These are phyloP conservation scores for Bombyx mandarina DNA, from an alignment of 1,140 invertebrate species.

Conservation along the genomic window DNA sequence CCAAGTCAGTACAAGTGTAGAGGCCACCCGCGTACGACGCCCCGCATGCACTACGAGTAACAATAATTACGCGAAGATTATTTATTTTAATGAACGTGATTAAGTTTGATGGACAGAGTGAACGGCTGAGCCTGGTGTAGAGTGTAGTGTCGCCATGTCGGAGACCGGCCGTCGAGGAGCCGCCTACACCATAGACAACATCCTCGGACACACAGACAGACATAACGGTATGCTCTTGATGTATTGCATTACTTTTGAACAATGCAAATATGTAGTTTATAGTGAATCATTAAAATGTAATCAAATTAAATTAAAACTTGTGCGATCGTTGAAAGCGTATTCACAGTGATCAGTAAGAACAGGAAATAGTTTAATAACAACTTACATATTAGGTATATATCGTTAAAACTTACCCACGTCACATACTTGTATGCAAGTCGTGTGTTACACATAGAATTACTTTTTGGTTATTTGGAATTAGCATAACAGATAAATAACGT, in stretches of 20 bases:
- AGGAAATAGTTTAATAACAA: too few relatives aligned
- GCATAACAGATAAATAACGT: too few relatives aligned
- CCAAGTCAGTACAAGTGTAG: neutral
- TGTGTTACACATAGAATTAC: too few relatives aligned
- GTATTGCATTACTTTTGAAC: neutral
- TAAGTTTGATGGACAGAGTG: neutral
- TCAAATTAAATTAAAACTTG: neutral
- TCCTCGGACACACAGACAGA: constrained; percentile 39
- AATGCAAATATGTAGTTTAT: neutral
- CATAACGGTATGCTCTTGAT: constrained; percentile 14
- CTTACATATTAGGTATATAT: too few relatives aligned
- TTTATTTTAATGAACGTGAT: neutral
- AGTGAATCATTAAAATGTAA: neutral
- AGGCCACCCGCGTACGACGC: neutral
- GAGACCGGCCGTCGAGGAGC: constrained; percentile 37
- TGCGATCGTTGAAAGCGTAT: neutral
- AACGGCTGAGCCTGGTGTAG: constrained; percentile 1
- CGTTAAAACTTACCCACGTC: too few relatives aligned
- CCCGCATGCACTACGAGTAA: too few relatives aligned
- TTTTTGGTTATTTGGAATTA: too few relatives aligned
- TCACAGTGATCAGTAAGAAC: too few relatives aligned
- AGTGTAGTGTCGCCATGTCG: constrained; percentile 21
- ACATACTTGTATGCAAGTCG: too few relatives aligned
- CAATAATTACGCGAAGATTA: too few relatives aligned
- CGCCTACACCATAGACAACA: constrained; percentile 55